These are phyloP conservation scores for Limnephilus rhombicus DNA, from an alignment of 2,888 invertebrate species.

Conservation along the genomic window DNA sequence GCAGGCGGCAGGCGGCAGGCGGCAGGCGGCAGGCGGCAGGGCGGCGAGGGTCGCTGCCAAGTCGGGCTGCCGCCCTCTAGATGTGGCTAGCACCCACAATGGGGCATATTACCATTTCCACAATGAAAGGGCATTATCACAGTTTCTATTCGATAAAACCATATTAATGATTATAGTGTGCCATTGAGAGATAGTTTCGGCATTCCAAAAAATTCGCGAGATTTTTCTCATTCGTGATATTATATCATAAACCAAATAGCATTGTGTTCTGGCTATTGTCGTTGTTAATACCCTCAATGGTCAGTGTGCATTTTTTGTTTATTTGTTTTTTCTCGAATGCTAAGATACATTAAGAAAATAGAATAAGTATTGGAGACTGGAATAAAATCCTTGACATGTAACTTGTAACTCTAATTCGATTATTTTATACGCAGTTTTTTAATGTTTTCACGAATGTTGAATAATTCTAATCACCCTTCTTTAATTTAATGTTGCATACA, in stretches of 20 bases:
- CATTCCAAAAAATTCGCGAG: neutral
- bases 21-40: neutral
- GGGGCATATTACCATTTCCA: neutral
- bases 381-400: neutral
- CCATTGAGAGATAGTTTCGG: neutral
- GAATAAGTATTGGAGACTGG: too few species aligned
- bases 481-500: neutral
- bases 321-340: neutral
- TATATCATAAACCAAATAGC: neutral
- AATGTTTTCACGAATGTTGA: neutral
- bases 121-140: neutral
- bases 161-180: neutral
- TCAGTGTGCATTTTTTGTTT: neutral
- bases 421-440: too few species aligned
- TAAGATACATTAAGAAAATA: neutral
- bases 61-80: neutral
- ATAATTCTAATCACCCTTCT: neutral
- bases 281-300: neutral
- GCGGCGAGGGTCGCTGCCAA: neutral
- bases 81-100: neutral
- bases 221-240: neutral
- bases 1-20: too few species aligned
- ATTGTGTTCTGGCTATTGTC: neutral
- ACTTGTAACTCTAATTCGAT: too few species aligned
- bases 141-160: slow-evolving; percentile 1